Base-by-base conservation (phyloP, 2,113 vertebrate species). In the Ictalurus punctatus region DNA sequence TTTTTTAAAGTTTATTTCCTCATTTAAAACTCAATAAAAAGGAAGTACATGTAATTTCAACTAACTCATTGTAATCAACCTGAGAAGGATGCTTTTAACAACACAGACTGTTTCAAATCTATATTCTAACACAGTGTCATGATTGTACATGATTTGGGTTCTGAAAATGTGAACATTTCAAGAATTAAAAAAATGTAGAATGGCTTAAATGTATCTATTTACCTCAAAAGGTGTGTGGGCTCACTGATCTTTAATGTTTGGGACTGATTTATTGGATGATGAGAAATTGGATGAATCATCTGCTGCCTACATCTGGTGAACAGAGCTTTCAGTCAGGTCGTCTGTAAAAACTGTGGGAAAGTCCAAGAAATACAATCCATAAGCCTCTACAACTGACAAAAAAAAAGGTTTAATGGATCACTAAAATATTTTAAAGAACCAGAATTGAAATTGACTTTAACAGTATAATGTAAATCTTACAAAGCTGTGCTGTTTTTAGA, bases 261-360 rank as follows among this genome's bases (percentile, higher is more conserved):
- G 17, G 25, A 40, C 19, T 61, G 21, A 83, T 83, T 83, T 40
- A 83, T 83, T 12, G 2, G 30, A 61, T 61, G 34, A 83, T 25
- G 81, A 27, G 58, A 61, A 83, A 83, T 37, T 37, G 34, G 34
- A 40, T 61, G 56, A 63, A 83, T 40, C 56, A 83, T 40, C 30
- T 21, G 14, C 34, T 40, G 34, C 81, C 58, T 63, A 83, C 81
- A 83, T 83, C 81, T 83, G 81, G 81, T 61, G 10, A 58, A 61
- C 81, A 83, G 81, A 61, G 58, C 81, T 25, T 83, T 83, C 30
- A 37, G 1, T 59, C 30, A 83, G 81, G n/a, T 61, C 58, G 0
- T 61, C 81, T 83, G 56, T 61, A 83, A 83, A 61, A 61, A 83
- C 34, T 83, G 58, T 83, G 81, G 81, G 58, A 83, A 83, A 61